Base-by-base conservation (phyloP, 2,888 invertebrate species). In the Tetramorium bicarinatum region DNA sequence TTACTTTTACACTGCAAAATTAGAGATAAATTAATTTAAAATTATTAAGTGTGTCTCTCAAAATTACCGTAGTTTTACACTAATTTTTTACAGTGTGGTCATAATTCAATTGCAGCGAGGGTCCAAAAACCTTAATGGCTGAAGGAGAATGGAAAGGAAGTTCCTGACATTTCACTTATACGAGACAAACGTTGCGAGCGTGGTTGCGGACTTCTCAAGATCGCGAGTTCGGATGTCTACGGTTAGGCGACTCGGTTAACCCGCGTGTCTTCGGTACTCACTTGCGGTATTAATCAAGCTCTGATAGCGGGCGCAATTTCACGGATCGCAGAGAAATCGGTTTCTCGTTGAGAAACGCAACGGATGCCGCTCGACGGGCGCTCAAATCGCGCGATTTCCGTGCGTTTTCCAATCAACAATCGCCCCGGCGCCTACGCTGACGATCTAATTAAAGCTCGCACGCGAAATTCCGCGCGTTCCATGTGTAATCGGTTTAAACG, bases 401-500 rank as follows among this genome's bases (percentile, higher is more conserved):
- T 76, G 79, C 87, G 82, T 89, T 89, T 88, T 88, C 89, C 86
- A 89, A 89, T 87, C 89, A 85, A 82, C 84, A 80, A 89, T 77
- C 83, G 66, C 76, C 81, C 62, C 52, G 54, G n/a, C 44, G 29
- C 49, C 62, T 15, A 38, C 85, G 82, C 85, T 87, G 85, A 87
- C 79, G 84, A 81, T 89, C 89, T 87, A 89, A 87, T 89, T 89
- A 89, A 87, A 87, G 77, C 83, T 80, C 75, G 75, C 82, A 79
- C 66, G 77, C 69, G 81, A 87, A 85, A 87, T 89, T 87, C 86
- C 82, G 74, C 34, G 76, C 80, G 66, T 83, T 87, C 85, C 87
- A 54, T 52, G 86, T 81, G 83, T 89, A 89, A 89, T 89, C 87
- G 84, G 84, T 88, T 89, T 87, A 89, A 89, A 86, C 87, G 87